Evolutionary conservation across 2,888 invertebrate genomes (phyloP), one percentile per base, ranked within the genome.

Genomic region (Metalampra italica): DNA sequence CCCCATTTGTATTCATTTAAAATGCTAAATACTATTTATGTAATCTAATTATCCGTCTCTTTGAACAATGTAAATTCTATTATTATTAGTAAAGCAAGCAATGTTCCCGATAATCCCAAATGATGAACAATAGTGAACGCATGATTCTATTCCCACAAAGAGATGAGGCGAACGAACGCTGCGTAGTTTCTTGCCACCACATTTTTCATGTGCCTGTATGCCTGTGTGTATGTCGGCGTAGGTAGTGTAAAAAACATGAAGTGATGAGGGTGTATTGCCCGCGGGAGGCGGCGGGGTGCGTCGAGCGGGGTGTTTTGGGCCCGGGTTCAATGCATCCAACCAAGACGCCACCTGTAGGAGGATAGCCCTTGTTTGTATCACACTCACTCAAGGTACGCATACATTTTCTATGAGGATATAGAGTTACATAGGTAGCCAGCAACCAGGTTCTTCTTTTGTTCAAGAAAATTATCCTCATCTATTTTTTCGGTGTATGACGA

Each of bases 301-400:
- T 43, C 55, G 63, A 60, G 70, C 75, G 71, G 71, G 68, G 68
- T 72, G 75, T 77, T 82, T 76, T 66, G 68, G 68, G 66, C 62
- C 59, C 46, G 76, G 72, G 81, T 84, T 82, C 79, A 82, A 75
- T 70, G 82, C 72, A 76, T 80, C 68, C 56, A 30, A 57, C 68
- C 56, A 30, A 57, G 51, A 63, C 65, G 62, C 73, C 77, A 76
- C 75, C 74, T 78, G 77, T 77, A 68, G 69, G 58, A 68, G 69
- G 58, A 60, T 62, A 58, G 50, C 22, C 44, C 48, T 32, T 45
- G 37, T 48, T 50, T 46, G 22, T 40, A 39, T 43, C 36, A 32
- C 11, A 13, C 22, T 22, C 22, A 22, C n/a, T n/a, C n/a, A n/a
- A 32, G 3, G 11, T 9, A 36, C n/a, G n/a, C 11, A 32, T 36